Evolutionary conservation across 1,140 invertebrate genomes (phyloP), one percentile per base, ranked within the genome.

Genomic region (Kradibia gibbosae): DNA sequence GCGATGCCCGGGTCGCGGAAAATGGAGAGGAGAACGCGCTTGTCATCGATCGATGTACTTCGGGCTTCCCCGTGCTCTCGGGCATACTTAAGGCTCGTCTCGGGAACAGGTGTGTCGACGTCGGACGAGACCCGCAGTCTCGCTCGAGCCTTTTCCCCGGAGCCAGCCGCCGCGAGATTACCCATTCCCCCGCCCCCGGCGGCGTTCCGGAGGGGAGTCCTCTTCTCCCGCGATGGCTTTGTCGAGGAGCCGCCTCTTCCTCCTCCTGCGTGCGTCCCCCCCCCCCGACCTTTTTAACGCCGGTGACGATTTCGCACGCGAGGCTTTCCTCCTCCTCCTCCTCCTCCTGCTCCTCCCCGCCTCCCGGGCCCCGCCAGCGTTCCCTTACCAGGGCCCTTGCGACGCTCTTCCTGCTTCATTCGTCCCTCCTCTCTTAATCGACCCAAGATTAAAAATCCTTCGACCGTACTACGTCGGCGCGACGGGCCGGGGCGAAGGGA

Each of bases 121-220:
- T 8, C 78, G 78, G 60, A 78, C 70, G 82, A 62, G 76, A 83
- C 83, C 82, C 83, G 83, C 83, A 84, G 83, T 84, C 82, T 83
- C 82, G 82, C 62, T 79, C 81, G 81, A 80, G 65, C 72, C 78
- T 62, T 82, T 50, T 50, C 22, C 48, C 25, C 34, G 17, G 5
- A 7, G 11, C 7, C 72, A 55, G 45, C 62, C 75, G 22, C 36
- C 55, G 25, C 55, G 72, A 55, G 72, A 55, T 5, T 22, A 25
- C 31, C 25, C 22, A 20, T 31, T 53, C 13, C 71, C 25, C 22
- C 25, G n/a, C 45, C 45, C 17, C 45, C 45, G 17, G 45, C 45
- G 45, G 45, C 45, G 7, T 48, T 48, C 45, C 45, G 7, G 45
- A 48, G 45, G 45, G 45, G 8, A 48, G 45, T 10, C 8, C 7